Evolutionary conservation across 2,797 vertebrate species (phyloP).

Genomic region (Eptatretus atami): DNA sequence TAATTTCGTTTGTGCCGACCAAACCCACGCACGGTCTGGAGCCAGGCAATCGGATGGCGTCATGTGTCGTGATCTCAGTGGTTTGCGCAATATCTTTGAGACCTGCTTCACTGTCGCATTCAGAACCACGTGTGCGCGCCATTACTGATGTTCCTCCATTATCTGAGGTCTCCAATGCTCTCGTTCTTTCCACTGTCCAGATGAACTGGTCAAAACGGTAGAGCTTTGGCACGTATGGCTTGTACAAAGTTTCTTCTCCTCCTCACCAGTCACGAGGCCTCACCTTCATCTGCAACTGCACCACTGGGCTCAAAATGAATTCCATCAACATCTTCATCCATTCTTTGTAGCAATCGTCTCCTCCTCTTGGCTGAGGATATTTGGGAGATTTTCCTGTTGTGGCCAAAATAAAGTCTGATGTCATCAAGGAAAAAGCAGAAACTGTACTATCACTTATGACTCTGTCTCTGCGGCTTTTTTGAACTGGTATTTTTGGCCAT

Average conservation of each 20-base stretch:
- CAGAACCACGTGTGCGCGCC: constrained; percentile 55
- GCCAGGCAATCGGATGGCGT: constrained; percentile 60
- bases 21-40: constrained; percentile 89
- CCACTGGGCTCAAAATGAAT: constrained; percentile 97
- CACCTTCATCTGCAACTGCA: constrained; percentile 76
- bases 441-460: constrained; percentile 33
- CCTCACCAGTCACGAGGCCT: constrained; percentile 79
- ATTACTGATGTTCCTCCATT: constrained; percentile 48
- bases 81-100: constrained; percentile 90
- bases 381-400: constrained; percentile 19
- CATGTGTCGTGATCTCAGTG: constrained; percentile 96
- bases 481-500: neutral
- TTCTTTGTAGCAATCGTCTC: constrained; percentile 72
- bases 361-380: constrained; percentile 28
- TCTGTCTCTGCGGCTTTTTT: neutral
- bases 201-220: constrained; percentile 57
- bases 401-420: constrained; percentile 47
- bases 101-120: constrained; percentile 96
- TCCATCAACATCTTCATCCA: constrained; percentile 61
- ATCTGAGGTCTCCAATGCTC: constrained; percentile 64
- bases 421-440: constrained; percentile 45
- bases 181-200: constrained; percentile 82
- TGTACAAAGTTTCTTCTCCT: constrained; percentile 65
- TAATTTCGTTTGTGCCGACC: constrained; percentile 82
- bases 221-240: constrained; percentile 61